A percentile compares a stretch with the other conserved stretches of the same genome.
Conservation (phyloP, 53 echinoderm and acorn worm genomes). For the Hippasteria phrygiana region DNA sequence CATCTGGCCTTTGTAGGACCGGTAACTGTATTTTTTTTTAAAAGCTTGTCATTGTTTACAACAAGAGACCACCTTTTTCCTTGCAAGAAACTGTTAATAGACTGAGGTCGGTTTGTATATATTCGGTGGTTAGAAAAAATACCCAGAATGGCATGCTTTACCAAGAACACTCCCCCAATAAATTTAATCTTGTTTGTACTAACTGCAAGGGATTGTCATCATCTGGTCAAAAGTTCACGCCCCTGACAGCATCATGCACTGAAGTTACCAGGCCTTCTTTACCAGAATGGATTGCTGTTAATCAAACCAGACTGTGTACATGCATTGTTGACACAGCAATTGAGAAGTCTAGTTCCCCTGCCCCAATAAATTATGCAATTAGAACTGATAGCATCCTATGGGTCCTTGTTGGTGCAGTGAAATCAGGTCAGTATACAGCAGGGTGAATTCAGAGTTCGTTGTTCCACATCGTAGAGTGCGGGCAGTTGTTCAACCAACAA, state of each 20-base stretch:
- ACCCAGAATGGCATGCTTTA: slow-evolving; percentile 31
- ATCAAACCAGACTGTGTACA: slow-evolving; percentile 29
- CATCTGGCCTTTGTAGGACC: not conserved
- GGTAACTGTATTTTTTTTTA: not conserved
- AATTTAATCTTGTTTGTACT: slow-evolving; percentile 41
- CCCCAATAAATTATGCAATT: slow-evolving; percentile 40
- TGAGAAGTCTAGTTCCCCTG: slow-evolving; percentile 19
- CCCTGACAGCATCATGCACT: not conserved
- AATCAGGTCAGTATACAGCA: slow-evolving; percentile 26
- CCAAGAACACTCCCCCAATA: slow-evolving; percentile 38
- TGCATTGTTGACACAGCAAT: slow-evolving; percentile 48
- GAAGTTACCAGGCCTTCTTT: slow-evolving; percentile 19
- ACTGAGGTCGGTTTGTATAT: slow-evolving; percentile 38
- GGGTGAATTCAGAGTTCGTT: slow-evolving; percentile 24
- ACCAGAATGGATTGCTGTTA: slow-evolving; percentile 28
- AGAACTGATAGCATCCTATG: slow-evolving; percentile 7
- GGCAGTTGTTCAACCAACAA: not conserved
- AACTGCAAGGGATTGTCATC: not conserved
- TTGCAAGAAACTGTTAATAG: not conserved
- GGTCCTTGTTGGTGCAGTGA: not conserved
- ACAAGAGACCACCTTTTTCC: slow-evolving; percentile 3
- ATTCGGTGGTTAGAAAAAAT: slow-evolving; percentile 17
- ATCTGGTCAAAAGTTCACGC: slow-evolving; percentile 38
- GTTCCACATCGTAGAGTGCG: not conserved
- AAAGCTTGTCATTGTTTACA: slow-evolving; percentile 16